phyloP scores from a whole-genome alignment of 2,797 vertebrate species.

The Ceyx erithaca region DNA sequence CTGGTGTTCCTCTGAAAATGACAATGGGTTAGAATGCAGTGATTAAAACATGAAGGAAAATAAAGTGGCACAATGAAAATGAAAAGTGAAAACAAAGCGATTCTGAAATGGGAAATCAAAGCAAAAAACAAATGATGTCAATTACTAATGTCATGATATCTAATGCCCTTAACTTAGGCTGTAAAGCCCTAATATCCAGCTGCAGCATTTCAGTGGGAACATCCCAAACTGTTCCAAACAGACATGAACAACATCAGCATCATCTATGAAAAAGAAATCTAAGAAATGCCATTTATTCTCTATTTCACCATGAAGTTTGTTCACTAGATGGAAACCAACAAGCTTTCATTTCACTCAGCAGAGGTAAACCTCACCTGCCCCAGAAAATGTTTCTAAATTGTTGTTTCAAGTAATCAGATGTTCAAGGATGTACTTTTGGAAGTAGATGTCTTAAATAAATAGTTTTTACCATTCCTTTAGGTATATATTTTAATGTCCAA shows the following conservation, averaged over 20 bases:
- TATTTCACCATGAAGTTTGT: not conserved
- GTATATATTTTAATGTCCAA: not conserved
- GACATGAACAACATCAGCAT: accelerated
- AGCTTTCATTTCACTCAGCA: not conserved
- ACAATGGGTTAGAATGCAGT: slow-evolving; percentile 68
- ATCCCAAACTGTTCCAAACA: not conserved
- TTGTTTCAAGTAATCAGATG: not conserved
- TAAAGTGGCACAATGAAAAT: not conserved
- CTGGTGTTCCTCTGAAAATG: slow-evolving; percentile 83
- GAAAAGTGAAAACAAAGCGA: not conserved
- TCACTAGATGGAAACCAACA: not conserved
- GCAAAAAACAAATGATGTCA: not conserved
- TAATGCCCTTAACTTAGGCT: not conserved
- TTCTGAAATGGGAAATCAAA: slow-evolving; percentile 24
- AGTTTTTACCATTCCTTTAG: not conserved
- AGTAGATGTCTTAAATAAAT: not conserved
- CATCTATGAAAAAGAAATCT: not conserved
- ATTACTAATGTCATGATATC: not conserved
- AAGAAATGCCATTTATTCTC: not conserved
- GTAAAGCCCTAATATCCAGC: not conserved
- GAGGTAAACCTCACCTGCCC: not conserved
- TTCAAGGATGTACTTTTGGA: not conserved
- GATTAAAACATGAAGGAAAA: slow-evolving; percentile 18
- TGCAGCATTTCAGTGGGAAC: not conserved
- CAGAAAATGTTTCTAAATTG: not conserved